Conservation (phyloP, 1,140 invertebrate genomes). For the Pseudoatta argentina region DNA sequence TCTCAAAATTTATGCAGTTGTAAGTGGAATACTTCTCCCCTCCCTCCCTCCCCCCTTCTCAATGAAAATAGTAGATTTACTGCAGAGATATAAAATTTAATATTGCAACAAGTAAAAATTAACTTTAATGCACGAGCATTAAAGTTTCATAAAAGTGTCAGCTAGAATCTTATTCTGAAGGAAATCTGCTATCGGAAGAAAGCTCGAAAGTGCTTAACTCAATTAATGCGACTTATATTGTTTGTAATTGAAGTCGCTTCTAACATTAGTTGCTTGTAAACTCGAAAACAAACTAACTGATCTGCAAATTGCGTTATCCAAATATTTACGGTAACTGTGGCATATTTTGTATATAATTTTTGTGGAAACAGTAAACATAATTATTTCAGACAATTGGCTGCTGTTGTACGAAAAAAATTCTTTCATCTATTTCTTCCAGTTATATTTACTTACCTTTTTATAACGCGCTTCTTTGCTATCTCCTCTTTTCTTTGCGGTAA, state of each 20-base stretch:
- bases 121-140: background rate
- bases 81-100: background rate
- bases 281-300: background rate
- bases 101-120: background rate
- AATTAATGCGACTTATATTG: background rate
- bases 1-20: background rate
- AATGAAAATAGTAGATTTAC: background rate
- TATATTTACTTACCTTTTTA: slow-evolving; percentile 25
- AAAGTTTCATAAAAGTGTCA: slow-evolving; percentile 7
- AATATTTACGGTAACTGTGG: background rate
- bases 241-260: background rate
- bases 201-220: background rate
- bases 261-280: background rate
- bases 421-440: background rate
- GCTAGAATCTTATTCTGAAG: background rate
- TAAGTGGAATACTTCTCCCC: background rate
- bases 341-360: slow-evolving; percentile 5
- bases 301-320: background rate
- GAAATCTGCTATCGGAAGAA: background rate
- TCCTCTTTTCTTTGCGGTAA: slow-evolving; percentile 26
- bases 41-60: background rate
- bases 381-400: background rate
- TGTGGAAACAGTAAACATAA: background rate
- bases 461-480: slow-evolving; percentile 11
- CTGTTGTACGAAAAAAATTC: background rate